Conservation (phyloP, 2,797 vertebrate species). For the Chelon labrosus region DNA sequence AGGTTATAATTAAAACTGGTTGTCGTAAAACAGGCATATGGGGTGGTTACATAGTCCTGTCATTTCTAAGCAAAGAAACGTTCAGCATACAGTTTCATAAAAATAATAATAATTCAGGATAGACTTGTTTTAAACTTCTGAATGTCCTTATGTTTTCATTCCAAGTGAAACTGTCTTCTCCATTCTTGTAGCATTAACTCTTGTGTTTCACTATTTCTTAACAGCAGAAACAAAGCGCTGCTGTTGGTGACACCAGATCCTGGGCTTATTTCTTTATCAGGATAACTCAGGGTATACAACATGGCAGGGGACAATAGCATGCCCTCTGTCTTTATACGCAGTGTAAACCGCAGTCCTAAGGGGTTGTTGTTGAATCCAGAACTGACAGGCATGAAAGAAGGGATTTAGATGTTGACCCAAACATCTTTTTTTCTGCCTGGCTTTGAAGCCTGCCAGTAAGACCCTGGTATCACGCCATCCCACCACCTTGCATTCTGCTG, state of each 20-base stretch:
- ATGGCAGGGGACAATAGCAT: conserved; percentile 45
- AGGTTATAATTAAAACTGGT: not conserved
- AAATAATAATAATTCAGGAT: not conserved
- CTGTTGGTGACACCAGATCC: conserved; percentile 62
- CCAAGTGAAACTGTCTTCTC: not conserved
- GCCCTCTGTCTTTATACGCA: conserved; percentile 47
- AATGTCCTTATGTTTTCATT: not conserved
- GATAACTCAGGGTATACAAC: conserved; percentile 53
- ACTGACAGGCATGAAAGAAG: conserved; percentile 69
- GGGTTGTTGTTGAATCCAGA: conserved; percentile 65
- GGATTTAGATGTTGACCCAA: conserved; percentile 75
- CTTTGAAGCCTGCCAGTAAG: conserved; percentile 68
- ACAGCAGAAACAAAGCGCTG: conserved; percentile 31
- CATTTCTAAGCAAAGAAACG: not conserved
- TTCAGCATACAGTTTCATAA: not conserved
- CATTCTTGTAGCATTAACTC: conserved; percentile 10
- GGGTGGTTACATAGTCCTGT: not conserved
- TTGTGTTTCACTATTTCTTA: conserved; percentile 36
- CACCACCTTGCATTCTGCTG: conserved; percentile 53
- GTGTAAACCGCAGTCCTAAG: conserved; percentile 52
- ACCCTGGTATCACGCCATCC: conserved; percentile 54
- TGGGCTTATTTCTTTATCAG: conserved; percentile 59
- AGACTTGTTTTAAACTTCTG: not conserved
- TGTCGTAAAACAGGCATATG: not conserved
- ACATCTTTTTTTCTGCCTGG: conserved; percentile 60